phyloP scores from a whole-genome alignment of 2,797 vertebrate genomes.

The Emys orbicularis region DNA sequence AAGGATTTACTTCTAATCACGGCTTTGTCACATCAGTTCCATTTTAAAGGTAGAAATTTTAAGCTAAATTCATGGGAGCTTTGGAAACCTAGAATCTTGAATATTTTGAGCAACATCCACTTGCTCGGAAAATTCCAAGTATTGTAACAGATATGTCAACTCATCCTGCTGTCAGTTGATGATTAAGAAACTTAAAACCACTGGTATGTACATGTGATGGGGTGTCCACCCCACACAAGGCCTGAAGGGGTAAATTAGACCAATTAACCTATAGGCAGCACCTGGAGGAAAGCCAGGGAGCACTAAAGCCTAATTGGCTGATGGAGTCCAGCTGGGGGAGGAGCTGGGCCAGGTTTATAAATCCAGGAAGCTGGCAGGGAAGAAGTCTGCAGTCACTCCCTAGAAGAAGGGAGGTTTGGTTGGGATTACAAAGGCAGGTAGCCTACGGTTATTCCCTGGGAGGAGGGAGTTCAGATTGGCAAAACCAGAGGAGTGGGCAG shows the following conservation, averaged over 20 bases:
- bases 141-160: not conserved
- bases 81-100: not conserved
- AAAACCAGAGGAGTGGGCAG: not conserved
- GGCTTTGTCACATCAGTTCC: not conserved
- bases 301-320: not conserved
- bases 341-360: not conserved
- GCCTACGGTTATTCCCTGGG: not conserved
- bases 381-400: not conserved
- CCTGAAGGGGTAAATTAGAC: not conserved
- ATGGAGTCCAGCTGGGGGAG: not conserved
- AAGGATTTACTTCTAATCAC: not conserved
- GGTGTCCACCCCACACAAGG: not conserved
- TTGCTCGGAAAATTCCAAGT: not conserved
- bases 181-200: not conserved
- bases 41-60: fast-evolving
- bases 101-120: not conserved
- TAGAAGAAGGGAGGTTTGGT: not conserved
- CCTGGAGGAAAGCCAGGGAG: not conserved
- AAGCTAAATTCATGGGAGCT: not conserved
- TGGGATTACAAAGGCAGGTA: not conserved
- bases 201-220: not conserved
- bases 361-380: not conserved
- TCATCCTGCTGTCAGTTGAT: not conserved
- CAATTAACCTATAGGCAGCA: not conserved
- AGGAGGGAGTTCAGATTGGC: not conserved